A percentile compares a stretch with the other conserved stretches of the same genome.
Evolutionary conservation across 2,113 vertebrate species (phyloP).

Genomic region (Macheiramphus alcinus): DNA sequence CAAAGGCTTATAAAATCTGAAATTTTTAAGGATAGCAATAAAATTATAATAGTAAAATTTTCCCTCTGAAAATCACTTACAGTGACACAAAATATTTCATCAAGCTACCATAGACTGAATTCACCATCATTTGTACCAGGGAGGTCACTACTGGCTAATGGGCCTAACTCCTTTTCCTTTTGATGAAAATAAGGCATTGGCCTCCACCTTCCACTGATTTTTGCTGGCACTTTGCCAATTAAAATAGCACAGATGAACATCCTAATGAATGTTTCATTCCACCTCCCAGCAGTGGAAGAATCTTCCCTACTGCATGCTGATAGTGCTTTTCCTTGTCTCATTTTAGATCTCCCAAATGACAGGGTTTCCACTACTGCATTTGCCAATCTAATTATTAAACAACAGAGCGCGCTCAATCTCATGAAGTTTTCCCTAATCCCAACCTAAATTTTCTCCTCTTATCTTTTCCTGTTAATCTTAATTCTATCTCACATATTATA

Average conservation of each 20-base stretch:
- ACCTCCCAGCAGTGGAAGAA: background rate
- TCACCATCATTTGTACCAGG: background rate
- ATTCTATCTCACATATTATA: background rate
- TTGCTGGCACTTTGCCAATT: background rate
- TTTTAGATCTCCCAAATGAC: background rate
- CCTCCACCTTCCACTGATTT: background rate
- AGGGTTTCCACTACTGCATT: background rate
- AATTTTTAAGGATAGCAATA: background rate
- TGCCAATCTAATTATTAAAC: background rate
- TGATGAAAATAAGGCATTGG: background rate
- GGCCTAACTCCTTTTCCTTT: background rate
- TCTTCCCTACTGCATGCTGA: background rate
- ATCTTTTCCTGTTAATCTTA: background rate
- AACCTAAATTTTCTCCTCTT: background rate
- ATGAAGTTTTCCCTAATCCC: background rate
- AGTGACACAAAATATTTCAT: background rate
- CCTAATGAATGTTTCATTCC: background rate
- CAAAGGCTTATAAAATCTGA: background rate
- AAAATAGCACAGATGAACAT: background rate
- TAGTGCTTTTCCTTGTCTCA: background rate
- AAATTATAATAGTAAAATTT: background rate
- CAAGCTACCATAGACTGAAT: background rate
- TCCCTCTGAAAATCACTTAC: background rate
- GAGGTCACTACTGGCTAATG: background rate
- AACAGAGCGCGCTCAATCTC: background rate